Evolutionary conservation across 2,888 invertebrate genomes (phyloP).

Genomic region (Agriopis aurantiaria): DNA sequence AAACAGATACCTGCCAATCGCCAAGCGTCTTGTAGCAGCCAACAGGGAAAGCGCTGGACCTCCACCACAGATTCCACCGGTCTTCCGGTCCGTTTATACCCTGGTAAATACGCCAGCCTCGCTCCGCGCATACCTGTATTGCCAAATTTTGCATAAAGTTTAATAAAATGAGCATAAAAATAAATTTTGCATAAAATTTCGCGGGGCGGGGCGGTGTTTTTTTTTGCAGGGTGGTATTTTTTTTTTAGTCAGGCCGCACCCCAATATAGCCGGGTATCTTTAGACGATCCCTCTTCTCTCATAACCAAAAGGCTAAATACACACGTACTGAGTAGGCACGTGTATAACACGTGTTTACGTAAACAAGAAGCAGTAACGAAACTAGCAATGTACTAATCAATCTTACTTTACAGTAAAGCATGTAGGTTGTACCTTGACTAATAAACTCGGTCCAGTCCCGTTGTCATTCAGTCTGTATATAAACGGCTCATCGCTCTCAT

Average conservation of each 20-base stretch:
- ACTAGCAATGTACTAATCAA: background rate
- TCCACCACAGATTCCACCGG: slow-evolving; percentile 95
- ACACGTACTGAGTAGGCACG: too few relatives aligned
- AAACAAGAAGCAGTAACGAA: background rate
- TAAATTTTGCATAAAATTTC: too few relatives aligned
- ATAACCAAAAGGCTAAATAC: too few relatives aligned
- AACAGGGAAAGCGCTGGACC: slow-evolving; percentile 90
- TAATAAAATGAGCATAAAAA: too few relatives aligned
- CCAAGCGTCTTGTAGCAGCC: slow-evolving; percentile 89
- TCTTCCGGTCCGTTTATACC: slow-evolving; percentile 84
- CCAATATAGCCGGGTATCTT: too few relatives aligned
- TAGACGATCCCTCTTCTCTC: too few relatives aligned
- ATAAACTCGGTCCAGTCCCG: slow-evolving; percentile 90
- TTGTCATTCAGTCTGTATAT: slow-evolving; percentile 92
- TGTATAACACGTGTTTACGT: too few relatives aligned
- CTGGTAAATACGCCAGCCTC: slow-evolving; percentile 93
- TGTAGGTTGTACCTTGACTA: slow-evolving; percentile 87
- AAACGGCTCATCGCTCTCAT: slow-evolving; percentile 88
- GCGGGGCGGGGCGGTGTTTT: too few relatives aligned
- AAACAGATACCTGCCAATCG: slow-evolving; percentile 87
- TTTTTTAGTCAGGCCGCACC: too few relatives aligned
- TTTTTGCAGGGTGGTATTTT: too few relatives aligned
- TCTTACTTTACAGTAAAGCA: background rate
- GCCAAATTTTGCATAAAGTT: background rate
- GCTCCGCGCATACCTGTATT: slow-evolving; percentile 90